Evolutionary conservation across 2,113 vertebrate species (phyloP).

Genomic region (Ctenodactylus gundi): DNA sequence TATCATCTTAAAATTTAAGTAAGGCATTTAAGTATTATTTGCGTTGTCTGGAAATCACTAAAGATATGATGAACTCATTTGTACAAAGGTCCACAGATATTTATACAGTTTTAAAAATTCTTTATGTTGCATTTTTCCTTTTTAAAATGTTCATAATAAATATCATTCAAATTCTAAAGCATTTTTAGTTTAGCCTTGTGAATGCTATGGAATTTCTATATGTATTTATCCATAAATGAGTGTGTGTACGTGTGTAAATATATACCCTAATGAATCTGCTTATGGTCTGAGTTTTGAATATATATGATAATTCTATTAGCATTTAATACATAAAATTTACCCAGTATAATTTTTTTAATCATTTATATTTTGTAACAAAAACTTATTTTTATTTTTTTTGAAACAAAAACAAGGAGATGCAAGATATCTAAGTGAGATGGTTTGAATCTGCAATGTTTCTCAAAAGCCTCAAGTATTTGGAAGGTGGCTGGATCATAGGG

Average conservation of each 20-base stretch:
- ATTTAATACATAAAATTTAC: conserved; percentile 10
- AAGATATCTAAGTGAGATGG: not conserved
- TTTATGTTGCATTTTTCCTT: conserved; percentile 59
- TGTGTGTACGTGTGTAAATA: rapidly evolving
- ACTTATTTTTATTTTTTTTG: not conserved
- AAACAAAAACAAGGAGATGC: not conserved
- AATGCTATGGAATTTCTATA: not conserved
- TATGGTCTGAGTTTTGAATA: conserved; percentile 17
- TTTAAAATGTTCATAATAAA: conserved; percentile 77
- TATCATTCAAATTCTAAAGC: conserved; percentile 75
- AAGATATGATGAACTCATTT: conserved; percentile 55
- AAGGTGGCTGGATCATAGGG: too few relatives aligned
- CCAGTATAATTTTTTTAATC: conserved; percentile 23
- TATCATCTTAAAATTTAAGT: conserved; percentile 70
- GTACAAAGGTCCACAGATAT: conserved; percentile 25
- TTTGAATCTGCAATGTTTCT: too few relatives aligned
- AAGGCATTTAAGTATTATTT: conserved; percentile 68
- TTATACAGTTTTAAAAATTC: conserved; percentile 65
- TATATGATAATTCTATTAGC: not conserved
- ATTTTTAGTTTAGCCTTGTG: conserved; percentile 55
- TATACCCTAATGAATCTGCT: not conserved
- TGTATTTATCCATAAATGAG: not conserved
- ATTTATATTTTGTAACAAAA: not conserved
- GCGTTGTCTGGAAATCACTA: conserved; percentile 52
- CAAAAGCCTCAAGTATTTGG: too few relatives aligned